Base-by-base conservation (phyloP, 2,113 vertebrate genomes). In the Mesoclemmys tuberculata region DNA sequence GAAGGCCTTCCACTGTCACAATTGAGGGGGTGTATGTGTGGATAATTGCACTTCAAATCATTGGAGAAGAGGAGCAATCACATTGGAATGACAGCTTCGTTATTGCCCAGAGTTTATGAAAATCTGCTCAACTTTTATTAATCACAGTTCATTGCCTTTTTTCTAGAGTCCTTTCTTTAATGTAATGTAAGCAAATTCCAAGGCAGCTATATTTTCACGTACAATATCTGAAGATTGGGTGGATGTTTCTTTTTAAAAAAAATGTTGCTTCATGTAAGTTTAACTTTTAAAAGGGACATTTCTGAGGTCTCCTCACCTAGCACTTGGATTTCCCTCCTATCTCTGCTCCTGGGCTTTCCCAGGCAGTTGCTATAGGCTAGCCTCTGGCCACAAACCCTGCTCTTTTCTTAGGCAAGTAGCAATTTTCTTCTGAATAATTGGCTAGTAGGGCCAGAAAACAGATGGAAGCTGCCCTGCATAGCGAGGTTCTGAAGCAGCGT, bases 31-130 rank as follows among this genome's bases (percentile, higher is more conserved):
- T n/a, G 29, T 11, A 4, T 56, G 8, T 3, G 31, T 77, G 58
- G 13, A 68, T n/a, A 0, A 0, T 16, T 54, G 75, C 61, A 26
- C 5, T 2, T 12, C 5, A 1, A 61, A 7, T 71, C 64, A 71
- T 38, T 9, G 64, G 21, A 71, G 64, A 71, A 68, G 31, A 68
- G 38, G 19, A 71, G n/a, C n/a, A 38, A 38, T 71, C 64, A 71
- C 64, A 71, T 71, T 71, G 38, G 64, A 71, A 71, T 22, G n/a
- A 22, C n/a, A 71, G 35, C 9, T 22, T 71, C 19, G 21, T 21
- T 38, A 38, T 38, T 71, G 35, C n/a, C n/a, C 9, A 80, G 29
- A 82, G 6, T 55, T 91, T 4, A 41, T 71, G 5, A 46, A 87
- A 51, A 1, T 44, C 58, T 84, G 84, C 77, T 82, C 41, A 10